Base-by-base conservation (phyloP, 2,797 vertebrate species). In the Melanotaenia maccullochi region DNA sequence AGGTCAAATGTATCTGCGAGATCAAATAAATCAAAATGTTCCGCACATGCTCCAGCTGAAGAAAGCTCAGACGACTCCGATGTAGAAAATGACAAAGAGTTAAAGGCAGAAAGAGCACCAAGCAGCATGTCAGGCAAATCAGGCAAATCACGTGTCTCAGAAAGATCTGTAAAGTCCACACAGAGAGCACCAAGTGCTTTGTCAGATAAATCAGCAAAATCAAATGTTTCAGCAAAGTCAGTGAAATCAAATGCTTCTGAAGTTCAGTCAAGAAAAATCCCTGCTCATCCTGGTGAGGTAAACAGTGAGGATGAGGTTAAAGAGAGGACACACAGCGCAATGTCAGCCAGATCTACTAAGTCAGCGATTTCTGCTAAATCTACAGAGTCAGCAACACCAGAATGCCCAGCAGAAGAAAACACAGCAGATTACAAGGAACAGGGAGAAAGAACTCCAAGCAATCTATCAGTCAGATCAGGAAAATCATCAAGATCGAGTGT, bases 401-500 rank as follows among this genome's bases (percentile, higher is more conserved):
- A 80, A 58, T 33, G 1, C 33, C 11, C n/a, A 30, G 2, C 12
- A 24, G 68, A 73, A 25, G 52, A 68, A 42, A 60, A 38, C 5
- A 11, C 7, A 22, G 30, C 25, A 65, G 47, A 75, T 63, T 22
- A 59, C 4, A 42, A 71, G 4, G 60, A 83, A 60, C 28, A 49
- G 6, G 38, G 3, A 40, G 82, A 81, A 0, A 79, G 81, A 73
- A 44, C 70, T 3, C 55, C 69, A 36, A 89, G 84, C 63, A 77
- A 55, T 20, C 24, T 69, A 32, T 90, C 88, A 16, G 22, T 62
- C 33, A 81, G 33, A 75, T 90, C 90, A 38, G 69, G 2, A 47
- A 88, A 71, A 67, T 86, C 87, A 33, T 42, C 59, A 11, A 83
- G 71, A 60, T 91, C 90, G 54, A 81, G 65, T 71, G 47, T 68